These are phyloP conservation scores for Rhagium mordax DNA, from an alignment of 2,888 invertebrate genomes.

Conservation along the genomic window DNA sequence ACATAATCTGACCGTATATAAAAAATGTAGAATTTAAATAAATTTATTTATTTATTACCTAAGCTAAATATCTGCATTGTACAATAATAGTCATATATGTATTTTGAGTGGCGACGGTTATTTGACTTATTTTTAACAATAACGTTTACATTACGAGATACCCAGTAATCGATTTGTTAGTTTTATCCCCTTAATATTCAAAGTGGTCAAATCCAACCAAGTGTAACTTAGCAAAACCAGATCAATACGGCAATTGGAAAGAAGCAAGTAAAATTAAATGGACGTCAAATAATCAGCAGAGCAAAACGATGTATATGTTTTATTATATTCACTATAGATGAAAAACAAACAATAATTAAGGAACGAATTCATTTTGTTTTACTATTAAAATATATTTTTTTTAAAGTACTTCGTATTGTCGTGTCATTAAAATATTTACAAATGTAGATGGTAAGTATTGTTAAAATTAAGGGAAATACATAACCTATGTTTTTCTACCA, in stretches of 20 bases:
- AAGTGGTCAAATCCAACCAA: conserved; percentile 36
- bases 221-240: conserved; percentile 34
- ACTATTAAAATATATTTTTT: not conserved
- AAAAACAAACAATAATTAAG: conserved; percentile 9
- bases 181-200: conserved; percentile 10
- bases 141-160: not conserved
- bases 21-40: too few relatives aligned
- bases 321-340: conserved; percentile 17
- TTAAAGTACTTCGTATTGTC: too few relatives aligned
- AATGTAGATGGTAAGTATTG: too few relatives aligned
- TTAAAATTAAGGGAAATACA: too few relatives aligned
- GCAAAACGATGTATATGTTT: conserved; percentile 22
- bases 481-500: too few relatives aligned
- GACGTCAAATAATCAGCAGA: conserved; percentile 12
- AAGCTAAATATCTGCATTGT: too few relatives aligned
- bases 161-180: not conserved
- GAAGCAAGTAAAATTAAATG: conserved; percentile 20
- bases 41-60: too few relatives aligned
- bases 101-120: not conserved
- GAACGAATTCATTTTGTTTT: conserved; percentile 4
- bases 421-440: too few relatives aligned
- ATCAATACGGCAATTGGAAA: conserved; percentile 42
- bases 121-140: not conserved
- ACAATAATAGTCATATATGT: too few relatives aligned
- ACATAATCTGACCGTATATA: not conserved